Base-by-base conservation (phyloP, 1,140 invertebrate species). In the Ladona fulva region DNA sequence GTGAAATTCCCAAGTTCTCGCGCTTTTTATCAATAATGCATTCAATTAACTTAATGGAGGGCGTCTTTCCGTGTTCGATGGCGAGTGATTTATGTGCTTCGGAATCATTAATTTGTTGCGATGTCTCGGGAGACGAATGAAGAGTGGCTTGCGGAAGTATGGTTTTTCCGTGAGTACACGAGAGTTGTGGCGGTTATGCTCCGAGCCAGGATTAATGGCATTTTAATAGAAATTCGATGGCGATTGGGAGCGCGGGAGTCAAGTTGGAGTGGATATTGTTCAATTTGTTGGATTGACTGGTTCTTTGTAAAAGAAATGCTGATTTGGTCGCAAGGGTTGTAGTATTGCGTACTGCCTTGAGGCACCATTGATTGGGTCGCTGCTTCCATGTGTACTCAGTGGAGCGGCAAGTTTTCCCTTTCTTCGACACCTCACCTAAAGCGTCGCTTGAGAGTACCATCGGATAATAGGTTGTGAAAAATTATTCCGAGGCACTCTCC, bases 171-270 rank as follows among this genome's bases (percentile, higher is more conserved):
- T 8, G 3, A 37, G 25, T 22, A n/a, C 25, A 19, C 11, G n/a
- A n/a, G 75, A 16, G 29, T 5, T 29, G 75, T 14, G 42, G 75
- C 42, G 75, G 16, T 77, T 74, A 74, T 1, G 12, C 74, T 12
- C 59, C 42, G 59, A 24, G 6, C 24, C 1, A 78, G 42, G 77
- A 79, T 79, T 73, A 79, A 79, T 79, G 78, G 76, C 66, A 59
- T 79, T 79, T 75, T 79, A 79, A 79, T 79, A 79, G 78, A 79
- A 79, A 79, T 78, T 79, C 78, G 77, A 79, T 79, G 52, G 22
- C 29, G 52, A 74, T 66, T 5, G 52, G 52, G 14, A 16, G 52
- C 5, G 52, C 52, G 52, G 52, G 52, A 19, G 52, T 66, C 52
- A 74, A 42, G 22, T 42, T 37, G 25, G 42, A 29, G 12, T 66